These are phyloP conservation scores for Budorcas taxicolor DNA, from an alignment of 2,113 vertebrate species.

Conservation along the genomic window DNA sequence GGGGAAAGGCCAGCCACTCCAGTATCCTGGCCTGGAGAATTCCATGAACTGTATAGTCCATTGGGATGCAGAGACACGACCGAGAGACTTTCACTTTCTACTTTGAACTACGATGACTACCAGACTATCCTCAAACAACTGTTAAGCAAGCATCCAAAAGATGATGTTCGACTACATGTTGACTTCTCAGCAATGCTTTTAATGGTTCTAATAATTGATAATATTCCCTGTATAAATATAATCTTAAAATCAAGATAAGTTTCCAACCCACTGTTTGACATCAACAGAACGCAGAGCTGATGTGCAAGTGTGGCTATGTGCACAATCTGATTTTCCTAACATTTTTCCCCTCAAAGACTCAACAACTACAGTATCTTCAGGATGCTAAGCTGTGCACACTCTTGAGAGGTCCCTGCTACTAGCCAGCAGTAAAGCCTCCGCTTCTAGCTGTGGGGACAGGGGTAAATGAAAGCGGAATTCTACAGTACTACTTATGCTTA, in stretches of 20 bases:
- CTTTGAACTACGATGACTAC: neutral
- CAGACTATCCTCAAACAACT: neutral
- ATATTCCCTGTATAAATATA: neutral
- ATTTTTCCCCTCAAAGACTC: neutral
- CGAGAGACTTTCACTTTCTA: neutral
- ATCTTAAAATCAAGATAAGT: neutral
- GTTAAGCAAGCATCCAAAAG: neutral
- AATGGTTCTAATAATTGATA: neutral
- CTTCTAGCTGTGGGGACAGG: neutral
- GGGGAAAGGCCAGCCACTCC: neutral
- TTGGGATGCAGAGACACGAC: neutral
- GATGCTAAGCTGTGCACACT: neutral
- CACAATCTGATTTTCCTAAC: neutral
- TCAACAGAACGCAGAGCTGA: neutral
- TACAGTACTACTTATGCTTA: neutral
- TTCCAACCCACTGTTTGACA: neutral
- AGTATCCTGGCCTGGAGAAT: neutral
- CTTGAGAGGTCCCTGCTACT: neutral
- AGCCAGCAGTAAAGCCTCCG: neutral
- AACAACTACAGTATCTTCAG: neutral
- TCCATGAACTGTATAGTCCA: neutral
- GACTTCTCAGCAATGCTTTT: neutral
- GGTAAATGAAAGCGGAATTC: neutral
- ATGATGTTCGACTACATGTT: neutral
- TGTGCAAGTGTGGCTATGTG: neutral